Base-by-base conservation (phyloP, 2,113 vertebrate genomes). In the Hippotragus niger region DNA sequence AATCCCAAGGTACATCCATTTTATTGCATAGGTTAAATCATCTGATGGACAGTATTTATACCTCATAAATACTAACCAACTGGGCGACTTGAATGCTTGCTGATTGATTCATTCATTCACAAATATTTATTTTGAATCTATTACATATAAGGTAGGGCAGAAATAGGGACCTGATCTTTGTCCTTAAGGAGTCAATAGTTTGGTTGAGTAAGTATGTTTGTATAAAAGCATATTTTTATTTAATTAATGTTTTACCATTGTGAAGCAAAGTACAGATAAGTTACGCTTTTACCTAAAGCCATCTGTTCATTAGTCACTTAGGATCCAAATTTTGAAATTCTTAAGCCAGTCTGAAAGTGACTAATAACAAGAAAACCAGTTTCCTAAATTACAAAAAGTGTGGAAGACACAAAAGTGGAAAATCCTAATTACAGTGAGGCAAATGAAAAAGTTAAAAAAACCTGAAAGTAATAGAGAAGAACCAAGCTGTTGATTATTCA, bases 101-200 rank as follows among this genome's bases (percentile, higher is more conserved):
- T 95, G 36, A 90, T 57, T 86, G 27, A 62, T 55, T 88, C 33
- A 31, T 29, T 80, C 17, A 91, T 62, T 88, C 31, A 95, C 92
- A 94, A 62, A 60, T 90, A 83, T 45, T 97, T 83, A 83, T 87
- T 97, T 76, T 95, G 33, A 87, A 58, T 58, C 21, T 92, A 29
- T 93, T 78, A 36, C 52, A 1, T 71, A 80, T 80, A 82, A 78
- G 4, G 29, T 27, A 67, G 40, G 27, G 12, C 87, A 88, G 19
- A 87, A 50, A 8, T 52, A 80, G 27, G 33, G 19, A 91, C 21
- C 60, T 74, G n/a, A 85, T 76, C 17, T 94, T 87, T 88, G 47
- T 88, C 71, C 36, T 71, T 50, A 86, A 74, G 33, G 47, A 94
- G n/a, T 64, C 74, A 57, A 76, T 12, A 82, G 40, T 88, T 91